Evolutionary conservation across 35 echinoderm and acorn worm genomes (phyloP).

Genomic region (Stichopus chloronotus): DNA sequence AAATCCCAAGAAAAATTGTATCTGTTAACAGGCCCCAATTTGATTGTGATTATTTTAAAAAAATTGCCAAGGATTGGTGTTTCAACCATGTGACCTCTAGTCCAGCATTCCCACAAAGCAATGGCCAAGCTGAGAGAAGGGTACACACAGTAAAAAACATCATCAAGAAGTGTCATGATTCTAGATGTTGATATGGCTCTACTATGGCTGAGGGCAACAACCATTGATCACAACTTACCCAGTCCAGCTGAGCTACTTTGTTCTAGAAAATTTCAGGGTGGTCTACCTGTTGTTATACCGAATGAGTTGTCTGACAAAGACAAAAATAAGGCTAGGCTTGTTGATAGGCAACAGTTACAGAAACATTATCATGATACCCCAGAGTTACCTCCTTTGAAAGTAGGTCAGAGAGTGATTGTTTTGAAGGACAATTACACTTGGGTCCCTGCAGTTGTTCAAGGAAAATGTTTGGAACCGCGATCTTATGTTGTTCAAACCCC

Average conservation of each 20-base stretch:
- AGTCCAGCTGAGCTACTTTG: conserved; percentile 13
- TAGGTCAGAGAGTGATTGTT: conserved; percentile 21
- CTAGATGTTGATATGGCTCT: conserved; percentile 34
- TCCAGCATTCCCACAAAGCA: conserved; percentile 59
- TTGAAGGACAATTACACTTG: conserved; percentile 17
- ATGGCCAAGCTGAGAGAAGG: conserved; percentile 63
- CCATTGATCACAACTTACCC: background rate
- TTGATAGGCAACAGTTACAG: conserved; percentile 34
- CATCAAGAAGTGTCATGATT: conserved; percentile 8
- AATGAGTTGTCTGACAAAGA: conserved; percentile 44
- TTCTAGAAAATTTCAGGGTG: conserved; percentile 21
- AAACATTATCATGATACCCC: conserved; percentile 40
- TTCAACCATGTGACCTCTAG: conserved; percentile 40
- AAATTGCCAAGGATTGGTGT: conserved; percentile 32
- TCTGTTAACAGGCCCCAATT: conserved; percentile 21
- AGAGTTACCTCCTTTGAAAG: background rate
- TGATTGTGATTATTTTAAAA: no score
- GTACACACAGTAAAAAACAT: conserved; percentile 39
- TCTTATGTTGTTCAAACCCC: conserved; percentile 26
- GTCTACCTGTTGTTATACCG: background rate
- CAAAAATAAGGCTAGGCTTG: background rate
- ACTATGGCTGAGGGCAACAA: background rate
- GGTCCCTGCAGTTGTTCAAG: conserved; percentile 26
- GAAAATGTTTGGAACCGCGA: conserved; percentile 10
- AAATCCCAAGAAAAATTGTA: conserved; percentile 52